These are phyloP conservation scores for Coenonympha arcania DNA, from an alignment of 2,888 invertebrate genomes.

Conservation along the genomic window DNA sequence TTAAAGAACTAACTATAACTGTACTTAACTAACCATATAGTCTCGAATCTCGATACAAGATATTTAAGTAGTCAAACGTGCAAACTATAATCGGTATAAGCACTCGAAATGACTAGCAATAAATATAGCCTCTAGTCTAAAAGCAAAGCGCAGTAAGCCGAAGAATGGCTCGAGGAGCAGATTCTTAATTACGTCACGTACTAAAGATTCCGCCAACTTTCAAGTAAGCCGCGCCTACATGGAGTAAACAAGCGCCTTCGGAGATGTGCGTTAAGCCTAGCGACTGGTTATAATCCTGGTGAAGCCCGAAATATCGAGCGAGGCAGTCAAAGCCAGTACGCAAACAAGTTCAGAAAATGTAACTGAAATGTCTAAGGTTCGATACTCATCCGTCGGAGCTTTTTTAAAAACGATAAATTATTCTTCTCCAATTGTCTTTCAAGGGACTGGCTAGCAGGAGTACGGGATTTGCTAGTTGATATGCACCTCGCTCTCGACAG, in stretches of 20 bases:
- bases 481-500: too few species aligned
- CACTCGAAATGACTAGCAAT: constrained; percentile 8
- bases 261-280: constrained; percentile 54
- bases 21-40: too few species aligned
- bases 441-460: too few species aligned
- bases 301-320: not conserved
- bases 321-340: too few species aligned
- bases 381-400: too few species aligned
- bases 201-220: constrained; percentile 53
- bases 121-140: constrained; percentile 20
- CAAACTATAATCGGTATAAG: not conserved
- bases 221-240: constrained; percentile 46
- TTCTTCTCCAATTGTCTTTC: too few species aligned
- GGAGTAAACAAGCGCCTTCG: constrained; percentile 50
- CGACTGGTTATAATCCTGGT: constrained; percentile 44
- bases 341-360: too few species aligned
- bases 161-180: constrained; percentile 32
- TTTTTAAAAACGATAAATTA: too few species aligned
- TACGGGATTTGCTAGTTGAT: too few species aligned
- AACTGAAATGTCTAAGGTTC: too few species aligned
- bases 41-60: not conserved
- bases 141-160: constrained; percentile 27
- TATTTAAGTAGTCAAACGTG: not conserved
- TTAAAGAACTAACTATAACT: too few species aligned
- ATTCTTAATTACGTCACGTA: constrained; percentile 58